Evolutionary conservation across 2,797 vertebrate species (phyloP), one percentile per base, ranked within the genome.

Genomic region (Erethizon dorsatum): DNA sequence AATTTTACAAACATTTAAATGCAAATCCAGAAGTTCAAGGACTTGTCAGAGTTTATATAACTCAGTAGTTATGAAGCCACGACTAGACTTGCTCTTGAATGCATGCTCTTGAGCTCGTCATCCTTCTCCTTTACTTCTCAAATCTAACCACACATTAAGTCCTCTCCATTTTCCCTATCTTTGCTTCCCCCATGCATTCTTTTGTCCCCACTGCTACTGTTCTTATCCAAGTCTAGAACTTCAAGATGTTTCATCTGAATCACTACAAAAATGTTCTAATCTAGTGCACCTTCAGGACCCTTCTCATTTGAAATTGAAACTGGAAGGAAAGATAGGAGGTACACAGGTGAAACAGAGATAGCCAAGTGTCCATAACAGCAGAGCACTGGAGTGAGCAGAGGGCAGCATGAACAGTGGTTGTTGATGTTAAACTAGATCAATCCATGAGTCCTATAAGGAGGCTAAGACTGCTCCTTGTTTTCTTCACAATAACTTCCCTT

Each of bases 211-310:
- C 9, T 59, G 45, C 61, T 85, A 17, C 80, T 63, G 13, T 63
- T 90, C 86, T 96, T 78, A 86, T 31, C 45, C 28, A 79, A 73
- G 77, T 45, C 18, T 47, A 50, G 41, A 93, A 85, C n/a, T 50
- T 47, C 13, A 78, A 86, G 50, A 67, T 67, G 47, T 79, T 94
- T 88, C 50, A 91, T 63, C 24, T 54, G 47, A 54, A 65, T 67
- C 79, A 75, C 20, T 6, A 22, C 71, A 80, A 88, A 9, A 11
- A 18, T 17, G 1, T 54, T 95, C 47, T 78, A 31, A 79, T 17
- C 57, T 24, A 18, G 56, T 54, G 15, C 41, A 33, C 31, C 45
- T 83, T 63, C 41, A 14, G 15, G 71, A 88, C 4, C 50, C 33
- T 26, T 41, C 28, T 79, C 61, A 20, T 69, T 69, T n/a, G 15